phyloP scores from a whole-genome alignment of 2,113 vertebrate genomes.

The Seriola aureovittata region DNA sequence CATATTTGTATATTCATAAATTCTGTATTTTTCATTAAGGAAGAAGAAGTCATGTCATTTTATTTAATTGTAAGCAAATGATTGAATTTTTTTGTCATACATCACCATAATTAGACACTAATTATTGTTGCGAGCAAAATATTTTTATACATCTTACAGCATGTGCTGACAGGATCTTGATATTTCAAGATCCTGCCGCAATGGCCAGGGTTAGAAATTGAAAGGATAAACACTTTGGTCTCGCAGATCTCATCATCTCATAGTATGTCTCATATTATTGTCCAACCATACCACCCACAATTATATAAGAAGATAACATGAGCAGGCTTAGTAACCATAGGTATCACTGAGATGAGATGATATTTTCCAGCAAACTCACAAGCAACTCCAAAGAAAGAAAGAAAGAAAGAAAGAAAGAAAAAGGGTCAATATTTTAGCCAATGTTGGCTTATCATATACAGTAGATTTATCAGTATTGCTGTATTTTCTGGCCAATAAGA shows the following conservation, averaged over 20 bases:
- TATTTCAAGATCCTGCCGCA: background rate
- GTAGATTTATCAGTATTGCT: too few relatives aligned
- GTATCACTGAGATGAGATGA: background rate
- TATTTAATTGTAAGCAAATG: too few relatives aligned
- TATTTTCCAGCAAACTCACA: background rate
- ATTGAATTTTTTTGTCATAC: too few relatives aligned
- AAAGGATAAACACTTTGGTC: background rate
- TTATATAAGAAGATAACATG: background rate
- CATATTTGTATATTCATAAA: background rate
- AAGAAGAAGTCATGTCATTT: too few relatives aligned
- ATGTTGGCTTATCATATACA: too few relatives aligned
- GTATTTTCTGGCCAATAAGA: too few relatives aligned
- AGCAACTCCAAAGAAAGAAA: too few relatives aligned
- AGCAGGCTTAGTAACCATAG: background rate
- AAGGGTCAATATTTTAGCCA: background rate
- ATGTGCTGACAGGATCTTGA: background rate
- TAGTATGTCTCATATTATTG: slow-evolving; percentile 6
- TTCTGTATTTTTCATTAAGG: too few relatives aligned
- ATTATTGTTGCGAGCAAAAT: too few relatives aligned
- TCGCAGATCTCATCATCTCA: slow-evolving; percentile 10
- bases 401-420: background rate
- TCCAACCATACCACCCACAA: background rate
- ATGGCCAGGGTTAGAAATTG: background rate
- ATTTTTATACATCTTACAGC: too few relatives aligned
- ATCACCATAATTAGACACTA: too few relatives aligned